Conservation (phyloP, 2,888 invertebrate species). For the Oeneis ivallda region DNA sequence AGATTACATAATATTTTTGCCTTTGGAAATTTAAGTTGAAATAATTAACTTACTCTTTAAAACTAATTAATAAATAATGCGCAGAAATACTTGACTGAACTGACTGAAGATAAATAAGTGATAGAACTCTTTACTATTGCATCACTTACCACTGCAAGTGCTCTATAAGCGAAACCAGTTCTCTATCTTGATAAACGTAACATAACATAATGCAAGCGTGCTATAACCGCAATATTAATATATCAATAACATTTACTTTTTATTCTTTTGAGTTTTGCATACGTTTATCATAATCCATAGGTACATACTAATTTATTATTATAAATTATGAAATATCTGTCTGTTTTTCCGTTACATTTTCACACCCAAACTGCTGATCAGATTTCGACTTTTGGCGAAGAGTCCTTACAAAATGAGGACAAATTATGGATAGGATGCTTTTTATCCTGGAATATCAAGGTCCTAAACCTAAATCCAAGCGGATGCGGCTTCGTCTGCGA, state of each 20-base stretch:
- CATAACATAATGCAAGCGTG: conserved; percentile 17
- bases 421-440: too few relatives aligned
- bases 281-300: background rate
- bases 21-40: too few relatives aligned
- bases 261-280: background rate
- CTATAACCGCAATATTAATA: conserved; percentile 19
- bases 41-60: too few relatives aligned
- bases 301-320: background rate
- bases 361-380: too few relatives aligned
- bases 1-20: too few relatives aligned
- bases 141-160: conserved; percentile 26
- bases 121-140: conserved; percentile 20
- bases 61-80: conserved; percentile 3
- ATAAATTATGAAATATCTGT: background rate
- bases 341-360: background rate
- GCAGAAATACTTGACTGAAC: background rate
- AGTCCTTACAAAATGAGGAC: too few relatives aligned
- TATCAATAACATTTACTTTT: conserved; percentile 10
- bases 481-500: too few relatives aligned
- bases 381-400: too few relatives aligned
- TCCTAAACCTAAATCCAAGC: too few relatives aligned
- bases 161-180: conserved; percentile 33
- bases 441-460: too few relatives aligned
- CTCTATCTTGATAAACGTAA: conserved; percentile 36
- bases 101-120: conserved; percentile 5